A percentile compares a stretch with the other conserved stretches of the same genome.
Evolutionary conservation across 2,113 vertebrate species (phyloP).

Genomic region (Xenus cinereus): DNA sequence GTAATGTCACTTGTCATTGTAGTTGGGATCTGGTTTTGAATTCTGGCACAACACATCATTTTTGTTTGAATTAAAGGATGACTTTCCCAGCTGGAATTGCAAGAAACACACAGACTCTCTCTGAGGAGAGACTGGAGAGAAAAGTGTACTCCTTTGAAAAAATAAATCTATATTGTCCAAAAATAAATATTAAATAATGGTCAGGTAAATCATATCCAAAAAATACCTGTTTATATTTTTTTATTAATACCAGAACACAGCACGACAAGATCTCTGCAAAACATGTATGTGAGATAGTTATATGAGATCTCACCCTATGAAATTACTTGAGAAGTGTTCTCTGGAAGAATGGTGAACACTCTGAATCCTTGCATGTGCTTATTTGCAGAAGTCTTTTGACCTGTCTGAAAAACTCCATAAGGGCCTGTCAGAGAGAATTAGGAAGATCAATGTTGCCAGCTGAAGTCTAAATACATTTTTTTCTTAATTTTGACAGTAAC

Average conservation of each 20-base stretch:
- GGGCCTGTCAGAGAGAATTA: not conserved
- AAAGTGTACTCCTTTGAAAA: not conserved
- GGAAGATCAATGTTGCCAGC: not conserved
- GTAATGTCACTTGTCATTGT: not conserved
- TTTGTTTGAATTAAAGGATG: not conserved
- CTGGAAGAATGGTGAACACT: not conserved
- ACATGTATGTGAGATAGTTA: not conserved
- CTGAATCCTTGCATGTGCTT: not conserved
- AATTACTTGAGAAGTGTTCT: not conserved
- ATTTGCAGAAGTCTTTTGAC: not conserved
- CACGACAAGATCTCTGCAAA: not conserved
- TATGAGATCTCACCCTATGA: not conserved
- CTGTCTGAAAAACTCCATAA: not conserved
- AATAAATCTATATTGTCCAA: not conserved
- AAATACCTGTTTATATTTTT: fast-evolving
- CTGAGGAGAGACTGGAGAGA: not conserved
- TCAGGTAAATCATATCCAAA: not conserved
- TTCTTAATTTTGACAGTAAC: not conserved
- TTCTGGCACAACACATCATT: not conserved
- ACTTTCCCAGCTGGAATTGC: not conserved
- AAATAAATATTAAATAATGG: not conserved
- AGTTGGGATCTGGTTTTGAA: not conserved
- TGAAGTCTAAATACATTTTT: not conserved
- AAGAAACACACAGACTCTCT: not conserved
- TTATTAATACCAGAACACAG: not conserved